A percentile compares a stretch with the other conserved stretches of the same genome.
These are phyloP conservation scores for Polypedilum pembai DNA, from an alignment of 1,140 invertebrate genomes.

Conservation along the genomic window DNA sequence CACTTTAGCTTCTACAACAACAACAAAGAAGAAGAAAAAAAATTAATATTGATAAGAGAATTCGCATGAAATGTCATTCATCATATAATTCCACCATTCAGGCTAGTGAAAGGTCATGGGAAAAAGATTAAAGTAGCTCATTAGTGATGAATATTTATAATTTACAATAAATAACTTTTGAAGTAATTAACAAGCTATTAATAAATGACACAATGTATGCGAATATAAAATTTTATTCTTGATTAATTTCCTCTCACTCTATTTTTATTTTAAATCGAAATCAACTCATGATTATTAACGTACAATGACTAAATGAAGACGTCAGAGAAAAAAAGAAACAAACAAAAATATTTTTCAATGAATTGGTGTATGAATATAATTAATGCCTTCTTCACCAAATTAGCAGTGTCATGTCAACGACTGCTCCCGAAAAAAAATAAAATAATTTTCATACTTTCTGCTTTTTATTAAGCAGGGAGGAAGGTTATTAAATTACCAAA, in stretches of 20 bases:
- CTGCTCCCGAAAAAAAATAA: constrained; percentile 3
- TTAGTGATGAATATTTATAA: background rate
- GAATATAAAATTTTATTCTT: background rate
- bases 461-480: background rate
- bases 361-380: constrained; percentile 5
- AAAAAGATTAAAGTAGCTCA: background rate
- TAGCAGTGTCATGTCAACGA: background rate
- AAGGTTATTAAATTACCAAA: constrained; percentile 4
- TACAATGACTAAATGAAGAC: too few relatives aligned
- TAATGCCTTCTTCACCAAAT: background rate
- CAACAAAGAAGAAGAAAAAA: too few relatives aligned
- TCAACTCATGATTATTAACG: too few relatives aligned
- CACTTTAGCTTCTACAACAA: too few relatives aligned
- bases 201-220: background rate
- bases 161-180: background rate
- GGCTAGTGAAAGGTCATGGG: background rate
- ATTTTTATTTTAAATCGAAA: background rate
- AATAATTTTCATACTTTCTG: background rate
- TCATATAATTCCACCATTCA: too few relatives aligned
- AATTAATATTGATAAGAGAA: too few relatives aligned
- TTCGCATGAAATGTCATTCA: too few relatives aligned
- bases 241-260: background rate
- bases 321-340: too few relatives aligned
- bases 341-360: background rate
- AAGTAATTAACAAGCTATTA: constrained; percentile 2